Conservation (phyloP, 2,113 vertebrate species). For the Pluvialis apricaria region DNA sequence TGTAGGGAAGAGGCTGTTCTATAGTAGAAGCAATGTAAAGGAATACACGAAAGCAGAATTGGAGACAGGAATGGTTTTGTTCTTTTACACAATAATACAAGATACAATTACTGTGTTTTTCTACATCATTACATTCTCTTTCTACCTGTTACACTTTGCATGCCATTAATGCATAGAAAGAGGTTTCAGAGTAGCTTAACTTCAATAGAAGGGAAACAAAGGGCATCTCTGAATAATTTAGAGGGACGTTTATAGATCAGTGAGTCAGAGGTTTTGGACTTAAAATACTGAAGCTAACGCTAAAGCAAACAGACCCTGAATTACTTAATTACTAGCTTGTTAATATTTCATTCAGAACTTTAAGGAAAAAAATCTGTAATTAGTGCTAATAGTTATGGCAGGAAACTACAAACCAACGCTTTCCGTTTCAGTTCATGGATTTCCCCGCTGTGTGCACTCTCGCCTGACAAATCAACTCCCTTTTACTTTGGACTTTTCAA, state of each 20-base stretch:
- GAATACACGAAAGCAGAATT: background rate
- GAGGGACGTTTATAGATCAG: background rate
- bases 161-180: background rate
- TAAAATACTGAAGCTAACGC: background rate
- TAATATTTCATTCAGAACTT: constrained; percentile 48
- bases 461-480: background rate
- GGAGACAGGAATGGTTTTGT: background rate
- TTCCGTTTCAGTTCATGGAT: background rate
- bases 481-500: background rate
- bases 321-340: constrained; percentile 40
- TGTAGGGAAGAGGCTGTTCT: background rate
- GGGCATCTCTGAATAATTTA: constrained; percentile 16
- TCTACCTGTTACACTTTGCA: background rate
- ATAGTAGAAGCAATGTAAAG: background rate
- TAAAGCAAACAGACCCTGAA: constrained; percentile 19
- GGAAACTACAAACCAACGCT: background rate
- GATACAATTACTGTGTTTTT: background rate
- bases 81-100: background rate
- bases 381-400: background rate
- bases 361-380: background rate
- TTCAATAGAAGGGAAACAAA: background rate
- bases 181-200: background rate
- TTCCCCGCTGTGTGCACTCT: background rate
- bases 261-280: background rate
- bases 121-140: background rate